Evolutionary conservation across 64 coral and sea anemone genomes (phyloP).

Genomic region (Dendronephthya gigantea): DNA sequence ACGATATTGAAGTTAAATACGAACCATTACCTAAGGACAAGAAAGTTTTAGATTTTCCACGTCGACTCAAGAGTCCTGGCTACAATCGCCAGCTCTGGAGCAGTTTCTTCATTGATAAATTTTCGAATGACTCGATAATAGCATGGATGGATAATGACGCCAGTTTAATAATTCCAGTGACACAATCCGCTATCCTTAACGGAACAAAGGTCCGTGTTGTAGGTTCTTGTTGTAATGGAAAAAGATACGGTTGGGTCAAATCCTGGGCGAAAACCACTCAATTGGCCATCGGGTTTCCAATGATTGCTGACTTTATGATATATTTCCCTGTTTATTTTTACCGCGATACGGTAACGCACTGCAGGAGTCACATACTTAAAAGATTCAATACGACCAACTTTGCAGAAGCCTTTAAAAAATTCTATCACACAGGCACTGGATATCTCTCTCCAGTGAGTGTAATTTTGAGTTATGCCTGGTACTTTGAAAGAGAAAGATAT

Average conservation of each 20-base stretch:
- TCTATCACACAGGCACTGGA: neutral
- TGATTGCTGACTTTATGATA: conserved; percentile 41
- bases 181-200: conserved; percentile 22
- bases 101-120: conserved; percentile 48
- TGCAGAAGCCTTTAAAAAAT: conserved; percentile 28
- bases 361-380: conserved; percentile 30
- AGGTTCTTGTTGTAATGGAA: neutral
- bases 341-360: conserved; percentile 33
- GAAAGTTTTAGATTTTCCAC: neutral
- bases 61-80: neutral
- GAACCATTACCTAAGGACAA: conserved; percentile 26
- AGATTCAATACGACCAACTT: conserved; percentile 33
- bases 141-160: conserved; percentile 43
- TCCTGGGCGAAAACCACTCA: conserved; percentile 30
- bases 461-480: conserved; percentile 42
- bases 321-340: conserved; percentile 47
- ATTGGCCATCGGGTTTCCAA: conserved; percentile 15
- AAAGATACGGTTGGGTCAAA: neutral
- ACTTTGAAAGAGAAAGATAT: conserved; percentile 43
- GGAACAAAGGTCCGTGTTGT: conserved; percentile 11
- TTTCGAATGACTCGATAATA: conserved; percentile 33
- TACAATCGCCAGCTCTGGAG: conserved; percentile 54
- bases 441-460: conserved; percentile 21
- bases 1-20: conserved; percentile 33
- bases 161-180: conserved; percentile 26